Percentiles rank a stretch among this genome's conserved stretches.
Conservation (phyloP, 2,888 invertebrate genomes). For the Hirtodrosophila cameraria region DNA sequence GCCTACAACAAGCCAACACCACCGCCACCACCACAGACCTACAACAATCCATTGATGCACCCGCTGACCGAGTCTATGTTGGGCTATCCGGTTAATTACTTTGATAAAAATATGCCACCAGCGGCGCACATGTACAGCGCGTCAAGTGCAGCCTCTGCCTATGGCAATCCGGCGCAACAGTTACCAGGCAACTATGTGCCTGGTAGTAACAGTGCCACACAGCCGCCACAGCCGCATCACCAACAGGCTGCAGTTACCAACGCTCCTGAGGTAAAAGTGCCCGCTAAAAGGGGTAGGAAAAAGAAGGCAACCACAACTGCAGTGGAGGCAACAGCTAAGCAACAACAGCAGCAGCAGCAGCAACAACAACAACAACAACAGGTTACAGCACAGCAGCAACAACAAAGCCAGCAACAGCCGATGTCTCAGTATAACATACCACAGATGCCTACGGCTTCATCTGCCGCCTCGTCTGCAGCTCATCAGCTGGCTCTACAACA, state of each 20-base stretch:
- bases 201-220: slow-evolving; percentile 53
- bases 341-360: slow-evolving; percentile 58
- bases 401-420: slow-evolving; percentile 59
- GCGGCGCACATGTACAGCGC: slow-evolving; percentile 86
- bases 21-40: slow-evolving; percentile 78
- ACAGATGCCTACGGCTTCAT: slow-evolving; percentile 68
- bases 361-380: slow-evolving; percentile 50
- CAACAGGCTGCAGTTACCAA: slow-evolving; percentile 39
- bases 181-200: slow-evolving; percentile 71
- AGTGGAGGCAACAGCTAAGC: slow-evolving; percentile 70
- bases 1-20: slow-evolving; percentile 82
- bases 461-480: slow-evolving; percentile 68
- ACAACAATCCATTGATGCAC: slow-evolving; percentile 81
- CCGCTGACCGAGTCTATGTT: slow-evolving; percentile 81
- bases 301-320: slow-evolving; percentile 79
- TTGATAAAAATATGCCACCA: slow-evolving; percentile 87
- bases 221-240: slow-evolving; percentile 43
- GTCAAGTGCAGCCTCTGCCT: slow-evolving; percentile 65
- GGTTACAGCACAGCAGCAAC: slow-evolving; percentile 56
- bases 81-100: slow-evolving; percentile 83
- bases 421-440: slow-evolving; percentile 71
- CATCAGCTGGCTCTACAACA: slow-evolving; percentile 79
- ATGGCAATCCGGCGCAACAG: slow-evolving; percentile 77
- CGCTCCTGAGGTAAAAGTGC: slow-evolving; percentile 61
- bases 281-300: slow-evolving; percentile 79